Evolutionary conservation across 2,888 invertebrate species (phyloP).

Genomic region (Drosophila algonquin): DNA sequence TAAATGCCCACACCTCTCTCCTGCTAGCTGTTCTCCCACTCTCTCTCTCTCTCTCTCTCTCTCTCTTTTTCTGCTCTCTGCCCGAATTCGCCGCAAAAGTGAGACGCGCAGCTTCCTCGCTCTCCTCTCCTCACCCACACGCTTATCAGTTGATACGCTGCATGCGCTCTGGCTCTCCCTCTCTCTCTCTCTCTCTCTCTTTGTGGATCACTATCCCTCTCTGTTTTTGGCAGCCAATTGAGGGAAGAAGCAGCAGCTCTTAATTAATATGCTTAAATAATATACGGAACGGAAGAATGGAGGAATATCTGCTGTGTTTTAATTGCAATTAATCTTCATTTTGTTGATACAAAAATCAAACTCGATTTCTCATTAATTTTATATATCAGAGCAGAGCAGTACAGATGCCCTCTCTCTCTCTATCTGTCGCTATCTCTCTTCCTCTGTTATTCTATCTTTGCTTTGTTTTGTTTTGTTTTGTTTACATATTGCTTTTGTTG

Average conservation of each 20-base stretch:
- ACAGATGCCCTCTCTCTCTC: not conserved
- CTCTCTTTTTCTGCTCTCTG: not conserved
- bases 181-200: not conserved
- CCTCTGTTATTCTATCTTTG: slow-evolving; percentile 26
- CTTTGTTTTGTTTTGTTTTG: slow-evolving; percentile 40
- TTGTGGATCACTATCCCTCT: not conserved
- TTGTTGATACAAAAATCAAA: slow-evolving; percentile 50
- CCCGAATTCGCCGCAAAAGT: slow-evolving; percentile 34
- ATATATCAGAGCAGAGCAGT: slow-evolving; percentile 10
- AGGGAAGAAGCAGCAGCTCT: slow-evolving; percentile 11
- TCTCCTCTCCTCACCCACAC: not conserved
- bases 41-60: no score
- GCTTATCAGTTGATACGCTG: slow-evolving; percentile 16
- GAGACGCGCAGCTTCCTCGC: slow-evolving; percentile 40
- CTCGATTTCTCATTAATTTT: slow-evolving; percentile 64
- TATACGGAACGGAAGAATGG: not conserved
- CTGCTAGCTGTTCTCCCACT: no score
- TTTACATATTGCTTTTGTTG: slow-evolving; percentile 44
- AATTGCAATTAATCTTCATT: slow-evolving; percentile 37
- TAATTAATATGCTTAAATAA: slow-evolving; percentile 47
- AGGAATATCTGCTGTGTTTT: not conserved
- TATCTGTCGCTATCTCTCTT: not conserved
- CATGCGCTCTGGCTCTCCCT: not conserved
- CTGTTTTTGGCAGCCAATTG: slow-evolving; percentile 14
- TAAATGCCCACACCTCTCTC: no score